phyloP scores from a whole-genome alignment of 2,113 vertebrate genomes.

The Nesogale talazaci region DNA sequence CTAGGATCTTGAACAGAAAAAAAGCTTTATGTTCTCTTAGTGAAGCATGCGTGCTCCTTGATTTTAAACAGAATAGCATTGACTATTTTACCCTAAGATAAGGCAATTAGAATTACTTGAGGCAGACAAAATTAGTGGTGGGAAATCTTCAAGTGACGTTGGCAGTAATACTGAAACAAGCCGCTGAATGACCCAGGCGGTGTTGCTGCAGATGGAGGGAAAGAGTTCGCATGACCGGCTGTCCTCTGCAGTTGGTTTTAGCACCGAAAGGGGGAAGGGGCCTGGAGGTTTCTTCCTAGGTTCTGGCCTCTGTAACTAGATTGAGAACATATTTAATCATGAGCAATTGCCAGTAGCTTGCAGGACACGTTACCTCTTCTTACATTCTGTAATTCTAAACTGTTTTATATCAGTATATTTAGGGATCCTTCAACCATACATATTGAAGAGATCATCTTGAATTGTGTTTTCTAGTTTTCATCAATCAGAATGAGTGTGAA shows the following conservation, averaged over 20 bases:
- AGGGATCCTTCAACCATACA: not conserved
- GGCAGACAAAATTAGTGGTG: not conserved
- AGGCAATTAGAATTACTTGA: not conserved
- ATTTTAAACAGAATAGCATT: constrained; percentile 23
- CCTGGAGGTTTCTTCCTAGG: not conserved
- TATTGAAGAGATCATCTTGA: constrained; percentile 16
- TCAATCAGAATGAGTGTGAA: constrained; percentile 3
- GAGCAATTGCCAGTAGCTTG: not conserved
- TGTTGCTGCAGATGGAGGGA: not conserved
- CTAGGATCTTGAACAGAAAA: constrained; percentile 7
- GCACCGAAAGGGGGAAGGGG: not conserved
- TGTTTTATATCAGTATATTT: not conserved
- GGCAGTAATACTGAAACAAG: constrained; percentile 7
- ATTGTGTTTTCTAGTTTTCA: constrained; percentile 58
- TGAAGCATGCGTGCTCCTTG: not conserved
- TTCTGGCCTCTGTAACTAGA: not conserved
- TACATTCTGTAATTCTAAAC: not conserved
- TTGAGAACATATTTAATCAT: not conserved
- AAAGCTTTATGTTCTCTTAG: not conserved
- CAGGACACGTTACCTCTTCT: not conserved
- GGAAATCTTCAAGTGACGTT: not conserved
- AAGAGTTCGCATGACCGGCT: not conserved
- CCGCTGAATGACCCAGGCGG: not conserved
- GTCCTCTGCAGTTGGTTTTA: not conserved
- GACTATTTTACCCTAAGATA: not conserved